phyloP scores from a whole-genome alignment of 2,797 vertebrate species.

The Hydrophis major region DNA sequence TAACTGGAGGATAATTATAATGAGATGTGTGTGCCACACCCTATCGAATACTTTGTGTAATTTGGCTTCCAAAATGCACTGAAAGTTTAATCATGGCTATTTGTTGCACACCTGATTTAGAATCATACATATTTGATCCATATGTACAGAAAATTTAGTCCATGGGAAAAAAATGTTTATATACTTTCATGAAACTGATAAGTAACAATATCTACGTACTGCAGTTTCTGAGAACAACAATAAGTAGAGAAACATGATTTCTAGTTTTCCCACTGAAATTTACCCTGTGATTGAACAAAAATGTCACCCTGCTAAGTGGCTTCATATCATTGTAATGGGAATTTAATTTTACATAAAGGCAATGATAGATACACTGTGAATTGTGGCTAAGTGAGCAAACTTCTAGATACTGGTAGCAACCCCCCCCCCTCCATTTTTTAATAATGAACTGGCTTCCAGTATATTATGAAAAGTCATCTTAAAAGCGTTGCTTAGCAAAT shows the following conservation, averaged over 20 bases:
- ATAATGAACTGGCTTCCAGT: neutral
- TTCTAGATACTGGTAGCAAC: neutral
- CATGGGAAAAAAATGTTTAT: neutral
- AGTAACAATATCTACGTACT: neutral
- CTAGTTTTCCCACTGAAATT: neutral
- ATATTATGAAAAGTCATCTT: neutral
- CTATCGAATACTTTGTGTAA: neutral
- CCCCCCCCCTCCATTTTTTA: too few species aligned
- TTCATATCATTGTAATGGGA: neutral
- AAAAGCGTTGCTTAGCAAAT: neutral
- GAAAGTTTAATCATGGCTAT: neutral
- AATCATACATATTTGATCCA: neutral
- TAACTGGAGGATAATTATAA: neutral
- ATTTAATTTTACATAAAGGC: neutral
- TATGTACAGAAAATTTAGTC: neutral
- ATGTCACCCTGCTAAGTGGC: neutral
- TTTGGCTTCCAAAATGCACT: neutral
- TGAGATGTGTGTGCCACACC: neutral
- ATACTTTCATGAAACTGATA: neutral
- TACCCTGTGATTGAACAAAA: neutral
- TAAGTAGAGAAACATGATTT: neutral
- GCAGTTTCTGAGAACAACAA: neutral
- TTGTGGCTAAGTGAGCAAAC: neutral
- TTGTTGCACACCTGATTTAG: neutral
- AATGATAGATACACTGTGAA: neutral